phyloP scores from a whole-genome alignment of 2,888 invertebrate genomes.

The Acanthosepion lycidas region DNA sequence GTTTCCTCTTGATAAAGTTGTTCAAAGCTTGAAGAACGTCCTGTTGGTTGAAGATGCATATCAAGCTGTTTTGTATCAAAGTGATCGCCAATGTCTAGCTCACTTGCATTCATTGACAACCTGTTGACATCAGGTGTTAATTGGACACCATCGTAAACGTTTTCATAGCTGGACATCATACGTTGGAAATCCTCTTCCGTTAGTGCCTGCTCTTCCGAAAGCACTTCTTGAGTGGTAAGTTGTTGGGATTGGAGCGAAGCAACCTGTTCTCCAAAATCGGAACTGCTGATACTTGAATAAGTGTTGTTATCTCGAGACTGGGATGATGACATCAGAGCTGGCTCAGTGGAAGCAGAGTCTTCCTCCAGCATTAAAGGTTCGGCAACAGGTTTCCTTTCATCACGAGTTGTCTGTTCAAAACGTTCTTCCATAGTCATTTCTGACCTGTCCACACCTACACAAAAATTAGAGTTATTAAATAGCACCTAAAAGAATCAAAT shows the following conservation, averaged over 20 bases:
- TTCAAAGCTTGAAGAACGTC: constrained; percentile 68
- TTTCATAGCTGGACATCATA: constrained; percentile 64
- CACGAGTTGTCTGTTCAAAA: constrained; percentile 33
- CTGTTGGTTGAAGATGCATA: constrained; percentile 59
- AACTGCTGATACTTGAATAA: constrained; percentile 60
- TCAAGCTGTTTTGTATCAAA: constrained; percentile 68
- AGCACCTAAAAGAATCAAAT: not conserved
- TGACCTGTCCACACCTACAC: constrained; percentile 39
- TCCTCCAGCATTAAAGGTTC: constrained; percentile 48
- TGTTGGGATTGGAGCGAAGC: constrained; percentile 49
- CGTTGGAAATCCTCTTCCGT: constrained; percentile 53
- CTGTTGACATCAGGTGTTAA: constrained; percentile 60
- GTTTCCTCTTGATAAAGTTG: constrained; percentile 62
- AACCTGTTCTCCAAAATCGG: constrained; percentile 58
- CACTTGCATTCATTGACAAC: constrained; percentile 61
- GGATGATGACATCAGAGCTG: constrained; percentile 69
- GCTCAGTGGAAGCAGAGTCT: constrained; percentile 61
- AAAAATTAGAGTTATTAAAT: constrained; percentile 35
- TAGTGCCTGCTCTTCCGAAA: constrained; percentile 52
- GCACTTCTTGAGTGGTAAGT: constrained; percentile 48
- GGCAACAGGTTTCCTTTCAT: not conserved
- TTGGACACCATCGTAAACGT: constrained; percentile 63
- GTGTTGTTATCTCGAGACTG: constrained; percentile 68
- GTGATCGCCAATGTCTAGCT: constrained; percentile 68
- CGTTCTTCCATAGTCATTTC: constrained; percentile 33